These are phyloP conservation scores for Pseudoips prasinana DNA, from an alignment of 2,888 invertebrate species.

Conservation along the genomic window DNA sequence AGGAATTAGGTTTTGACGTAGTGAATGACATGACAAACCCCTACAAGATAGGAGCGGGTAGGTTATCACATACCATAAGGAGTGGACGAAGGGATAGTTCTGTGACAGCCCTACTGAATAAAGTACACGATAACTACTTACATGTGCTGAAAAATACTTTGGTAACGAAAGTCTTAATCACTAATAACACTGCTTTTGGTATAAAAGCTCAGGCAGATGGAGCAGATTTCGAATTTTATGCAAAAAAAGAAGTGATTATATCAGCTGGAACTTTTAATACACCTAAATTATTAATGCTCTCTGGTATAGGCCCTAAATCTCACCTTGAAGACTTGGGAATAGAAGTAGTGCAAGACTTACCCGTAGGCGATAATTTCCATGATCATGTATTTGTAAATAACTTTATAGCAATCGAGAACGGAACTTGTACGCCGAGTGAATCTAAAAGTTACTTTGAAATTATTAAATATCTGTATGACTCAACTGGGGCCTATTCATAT, in stretches of 20 bases:
- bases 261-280: constrained; percentile 65
- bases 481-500: constrained; percentile 41
- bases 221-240: constrained; percentile 40
- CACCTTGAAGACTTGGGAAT: constrained; percentile 46
- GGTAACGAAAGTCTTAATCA: constrained; percentile 51
- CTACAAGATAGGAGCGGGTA: constrained; percentile 52
- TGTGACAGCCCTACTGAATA: constrained; percentile 53
- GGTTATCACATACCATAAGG: constrained; percentile 61
- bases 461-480: constrained; percentile 55
- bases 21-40: constrained; percentile 68
- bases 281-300: constrained; percentile 58
- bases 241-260: constrained; percentile 55
- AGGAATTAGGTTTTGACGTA: constrained; percentile 51
- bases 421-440: constrained; percentile 45
- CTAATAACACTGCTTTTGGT: constrained; percentile 47
- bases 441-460: constrained; percentile 40
- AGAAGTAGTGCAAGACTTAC: constrained; percentile 46
- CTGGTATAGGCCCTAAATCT: constrained; percentile 59
- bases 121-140: constrained; percentile 42
- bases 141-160: constrained; percentile 49
- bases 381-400: constrained; percentile 62
- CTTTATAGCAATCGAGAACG: constrained; percentile 50
- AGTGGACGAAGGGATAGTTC: constrained; percentile 55
- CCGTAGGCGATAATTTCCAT: constrained; percentile 63
- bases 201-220: constrained; percentile 38